Conservation (phyloP, 92 coral and sea anemone genomes). For the Umimayanthus kanabou region DNA sequence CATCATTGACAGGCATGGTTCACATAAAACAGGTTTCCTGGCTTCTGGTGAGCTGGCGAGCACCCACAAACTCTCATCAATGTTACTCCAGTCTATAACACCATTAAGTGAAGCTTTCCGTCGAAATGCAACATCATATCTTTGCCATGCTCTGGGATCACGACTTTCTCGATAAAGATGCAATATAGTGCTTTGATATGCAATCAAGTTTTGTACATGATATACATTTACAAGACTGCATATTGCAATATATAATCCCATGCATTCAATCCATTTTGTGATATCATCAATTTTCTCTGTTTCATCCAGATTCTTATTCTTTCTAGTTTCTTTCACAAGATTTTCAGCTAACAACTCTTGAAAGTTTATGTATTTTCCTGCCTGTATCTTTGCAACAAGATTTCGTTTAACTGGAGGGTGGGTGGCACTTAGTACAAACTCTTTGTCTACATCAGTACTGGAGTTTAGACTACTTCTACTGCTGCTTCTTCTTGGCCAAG, state of each 20-base stretch:
- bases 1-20: conserved; percentile 83
- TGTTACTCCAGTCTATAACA: conserved; percentile 77
- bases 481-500: conserved; percentile 39
- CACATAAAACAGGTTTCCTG: conserved; percentile 76
- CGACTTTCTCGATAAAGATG: conserved; percentile 88
- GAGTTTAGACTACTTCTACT: conserved; percentile 38
- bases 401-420: conserved; percentile 71
- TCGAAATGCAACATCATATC: conserved; percentile 96
- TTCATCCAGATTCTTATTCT: conserved; percentile 57
- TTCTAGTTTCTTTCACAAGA: conserved; percentile 49
- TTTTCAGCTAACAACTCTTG: conserved; percentile 83
- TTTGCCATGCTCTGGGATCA: conserved; percentile 92
- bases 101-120: conserved; percentile 88
- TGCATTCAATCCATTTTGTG: conserved; percentile 94
- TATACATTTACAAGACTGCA: conserved; percentile 62
- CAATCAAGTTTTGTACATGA: conserved; percentile 73
- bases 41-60: conserved; percentile 92
- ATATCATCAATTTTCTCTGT: conserved; percentile 84
- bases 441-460: conserved; percentile 38
- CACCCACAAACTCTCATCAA: conserved; percentile 94
- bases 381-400: conserved; percentile 74
- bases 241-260: conserved; percentile 82
- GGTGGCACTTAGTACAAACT: conserved; percentile 63
- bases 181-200: conserved; percentile 82
- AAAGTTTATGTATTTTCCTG: conserved; percentile 86